These are phyloP conservation scores for Pheosia gnoma DNA, from an alignment of 2,888 invertebrate species.

Conservation along the genomic window DNA sequence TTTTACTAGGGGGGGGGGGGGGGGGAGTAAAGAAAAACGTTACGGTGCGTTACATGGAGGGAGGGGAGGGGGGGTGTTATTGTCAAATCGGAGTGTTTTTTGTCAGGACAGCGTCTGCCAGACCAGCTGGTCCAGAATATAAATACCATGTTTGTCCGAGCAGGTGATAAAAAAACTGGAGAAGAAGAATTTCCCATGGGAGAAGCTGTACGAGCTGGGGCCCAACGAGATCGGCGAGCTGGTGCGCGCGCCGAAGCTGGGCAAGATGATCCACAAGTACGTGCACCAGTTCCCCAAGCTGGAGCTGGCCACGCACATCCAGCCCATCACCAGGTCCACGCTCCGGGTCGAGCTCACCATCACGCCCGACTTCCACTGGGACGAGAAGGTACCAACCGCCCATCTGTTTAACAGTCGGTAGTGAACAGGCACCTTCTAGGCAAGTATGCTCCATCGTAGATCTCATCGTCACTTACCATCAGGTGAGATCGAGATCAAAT, in stretches of 20 bases:
- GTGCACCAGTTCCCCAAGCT: slow-evolving; percentile 98
- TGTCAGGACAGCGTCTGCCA: no score
- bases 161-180: slow-evolving; percentile 95
- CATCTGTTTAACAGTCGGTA: no score
- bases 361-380: slow-evolving; percentile 99
- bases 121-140: no score
- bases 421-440: no score
- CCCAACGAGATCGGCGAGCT: slow-evolving; percentile 99
- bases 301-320: slow-evolving; percentile 98
- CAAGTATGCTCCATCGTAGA: no score
- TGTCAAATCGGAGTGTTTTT: no score
- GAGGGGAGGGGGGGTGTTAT: no score
- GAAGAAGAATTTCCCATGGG: slow-evolving; percentile 98
- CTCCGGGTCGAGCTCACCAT: slow-evolving; percentile 97
- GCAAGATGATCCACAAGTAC: slow-evolving; percentile 97
- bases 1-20: no score
- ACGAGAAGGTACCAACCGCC: slow-evolving; percentile 89
- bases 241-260: slow-evolving; percentile 92
- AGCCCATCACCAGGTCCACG: slow-evolving; percentile 97
- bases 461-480: no score
- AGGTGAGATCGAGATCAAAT: no score
- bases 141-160: not conserved
- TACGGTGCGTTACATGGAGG: no score
- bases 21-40: no score
- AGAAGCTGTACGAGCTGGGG: slow-evolving; percentile 96